Evolutionary conservation across 2,113 vertebrate genomes (phyloP).

Genomic region (Notarius quadriscutis): DNA sequence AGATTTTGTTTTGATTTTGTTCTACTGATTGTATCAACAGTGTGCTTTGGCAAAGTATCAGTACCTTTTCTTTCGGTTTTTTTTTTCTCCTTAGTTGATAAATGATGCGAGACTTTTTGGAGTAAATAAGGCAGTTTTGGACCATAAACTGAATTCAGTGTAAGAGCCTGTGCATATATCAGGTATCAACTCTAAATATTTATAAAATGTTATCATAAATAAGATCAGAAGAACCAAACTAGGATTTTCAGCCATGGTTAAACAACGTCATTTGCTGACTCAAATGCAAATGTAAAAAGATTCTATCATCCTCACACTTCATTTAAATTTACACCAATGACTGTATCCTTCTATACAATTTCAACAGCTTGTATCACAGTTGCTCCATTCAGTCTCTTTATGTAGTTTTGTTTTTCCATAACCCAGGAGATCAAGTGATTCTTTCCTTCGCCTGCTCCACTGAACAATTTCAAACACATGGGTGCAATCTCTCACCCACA

Average conservation of each 20-base stretch:
- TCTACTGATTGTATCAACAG: constrained; percentile 57
- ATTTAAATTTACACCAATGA: constrained; percentile 1
- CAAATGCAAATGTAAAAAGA: background rate
- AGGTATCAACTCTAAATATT: constrained; percentile 34
- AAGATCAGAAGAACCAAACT: constrained; percentile 24
- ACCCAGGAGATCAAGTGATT: constrained; percentile 57
- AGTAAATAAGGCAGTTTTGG: constrained; percentile 54
- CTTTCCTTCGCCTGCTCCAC: constrained; percentile 55
- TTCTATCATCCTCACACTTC: background rate
- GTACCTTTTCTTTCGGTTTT: constrained; percentile 38
- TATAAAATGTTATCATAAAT: constrained; percentile 19
- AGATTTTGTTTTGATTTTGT: constrained; percentile 55
- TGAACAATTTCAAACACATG: constrained; percentile 80
- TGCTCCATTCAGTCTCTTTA: background rate
- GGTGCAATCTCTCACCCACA: constrained; percentile 64
- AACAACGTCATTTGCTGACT: background rate
- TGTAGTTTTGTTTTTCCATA: constrained; percentile 32
- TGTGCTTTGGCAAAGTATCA: constrained; percentile 58
- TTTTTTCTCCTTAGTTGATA: constrained; percentile 48
- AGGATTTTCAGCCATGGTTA: constrained; percentile 5
- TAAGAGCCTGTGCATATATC: constrained; percentile 13
- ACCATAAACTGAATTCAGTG: background rate
- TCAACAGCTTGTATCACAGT: constrained; percentile 7
- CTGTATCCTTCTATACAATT: background rate
- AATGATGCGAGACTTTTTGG: constrained; percentile 50